A percentile compares a stretch with the other conserved stretches of the same genome.
phyloP scores from a whole-genome alignment of 2,113 vertebrate genomes.

The Phycodurus eques region DNA sequence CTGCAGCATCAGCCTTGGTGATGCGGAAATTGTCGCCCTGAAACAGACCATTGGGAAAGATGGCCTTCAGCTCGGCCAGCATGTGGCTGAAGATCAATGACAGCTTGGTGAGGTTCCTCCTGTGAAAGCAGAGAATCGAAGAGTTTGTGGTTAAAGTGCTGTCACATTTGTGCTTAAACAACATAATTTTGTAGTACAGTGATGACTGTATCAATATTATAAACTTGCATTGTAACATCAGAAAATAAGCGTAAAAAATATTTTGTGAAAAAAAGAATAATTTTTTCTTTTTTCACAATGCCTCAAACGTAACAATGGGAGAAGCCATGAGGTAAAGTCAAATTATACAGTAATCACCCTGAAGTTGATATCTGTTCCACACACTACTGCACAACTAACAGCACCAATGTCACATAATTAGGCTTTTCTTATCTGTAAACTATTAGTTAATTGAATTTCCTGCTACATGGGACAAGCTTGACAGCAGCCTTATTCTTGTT shows the following conservation, averaged over 20 bases:
- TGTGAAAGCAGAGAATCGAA: slow-evolving; percentile 47
- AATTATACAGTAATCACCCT: background rate
- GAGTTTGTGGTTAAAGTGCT: background rate
- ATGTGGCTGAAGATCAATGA: slow-evolving; percentile 99
- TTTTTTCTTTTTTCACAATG: background rate
- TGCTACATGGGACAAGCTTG: slow-evolving; percentile 2
- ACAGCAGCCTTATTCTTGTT: background rate
- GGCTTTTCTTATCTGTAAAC: background rate
- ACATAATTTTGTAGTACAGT: background rate
- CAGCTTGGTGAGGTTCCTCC: slow-evolving; percentile 93
- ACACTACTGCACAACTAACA: background rate
- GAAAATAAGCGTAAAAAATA: background rate
- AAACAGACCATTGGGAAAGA: slow-evolving; percentile 94
- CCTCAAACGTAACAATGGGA: background rate
- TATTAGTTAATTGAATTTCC: background rate
- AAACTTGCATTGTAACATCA: background rate
- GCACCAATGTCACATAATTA: background rate
- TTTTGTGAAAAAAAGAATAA: background rate
- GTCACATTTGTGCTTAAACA: background rate
- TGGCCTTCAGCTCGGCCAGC: slow-evolving; percentile 96
- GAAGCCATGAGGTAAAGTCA: background rate
- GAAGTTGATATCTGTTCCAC: no score
- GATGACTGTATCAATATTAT: background rate
- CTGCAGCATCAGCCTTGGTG: slow-evolving; percentile 97
- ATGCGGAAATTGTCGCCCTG: slow-evolving; percentile 97